A percentile compares a stretch with the other conserved stretches of the same genome.
phyloP scores from a whole-genome alignment of 2,888 invertebrate genomes.

The Drosophila engyochracea region DNA sequence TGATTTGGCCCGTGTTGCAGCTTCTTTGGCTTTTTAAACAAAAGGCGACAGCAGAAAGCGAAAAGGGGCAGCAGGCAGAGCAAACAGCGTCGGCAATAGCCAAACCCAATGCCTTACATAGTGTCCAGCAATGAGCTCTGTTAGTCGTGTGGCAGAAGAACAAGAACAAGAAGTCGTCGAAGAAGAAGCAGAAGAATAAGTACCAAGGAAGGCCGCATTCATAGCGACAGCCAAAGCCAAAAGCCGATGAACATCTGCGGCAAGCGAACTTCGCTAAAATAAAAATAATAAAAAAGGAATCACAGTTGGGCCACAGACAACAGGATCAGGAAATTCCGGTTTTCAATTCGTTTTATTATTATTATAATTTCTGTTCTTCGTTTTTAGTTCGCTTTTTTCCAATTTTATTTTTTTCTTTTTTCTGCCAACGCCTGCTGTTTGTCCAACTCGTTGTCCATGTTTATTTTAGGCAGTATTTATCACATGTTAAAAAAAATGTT shows the following conservation, averaged over 20 bases:
- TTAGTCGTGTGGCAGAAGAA: constrained; percentile 32
- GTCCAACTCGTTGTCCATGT: constrained; percentile 17
- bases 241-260: constrained; percentile 56
- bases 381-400: constrained; percentile 23
- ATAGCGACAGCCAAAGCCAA: constrained; percentile 8
- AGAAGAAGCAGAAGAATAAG: constrained; percentile 23
- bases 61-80: constrained; percentile 33
- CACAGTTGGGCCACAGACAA: constrained; percentile 73
- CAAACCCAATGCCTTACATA: constrained; percentile 79
- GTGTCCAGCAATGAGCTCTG: constrained; percentile 40
- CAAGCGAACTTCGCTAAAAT: constrained; percentile 42
- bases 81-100: constrained; percentile 2
- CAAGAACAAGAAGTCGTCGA: constrained; percentile 18
- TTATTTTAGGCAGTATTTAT: constrained; percentile 30
- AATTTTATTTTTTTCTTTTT: constrained; percentile 11
- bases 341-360: constrained; percentile 75
- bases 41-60: constrained; percentile 42
- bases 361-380: constrained; percentile 58
- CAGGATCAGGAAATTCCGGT: constrained; percentile 80
- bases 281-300: constrained; percentile 61
- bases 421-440: constrained; percentile 1
- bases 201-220: constrained; percentile 29
- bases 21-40: not conserved
- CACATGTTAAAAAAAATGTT: not conserved
- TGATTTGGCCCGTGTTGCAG: constrained; percentile 4